phyloP scores from a whole-genome alignment of 1,140 invertebrate genomes.

The Phenacoccus solenopsis region DNA sequence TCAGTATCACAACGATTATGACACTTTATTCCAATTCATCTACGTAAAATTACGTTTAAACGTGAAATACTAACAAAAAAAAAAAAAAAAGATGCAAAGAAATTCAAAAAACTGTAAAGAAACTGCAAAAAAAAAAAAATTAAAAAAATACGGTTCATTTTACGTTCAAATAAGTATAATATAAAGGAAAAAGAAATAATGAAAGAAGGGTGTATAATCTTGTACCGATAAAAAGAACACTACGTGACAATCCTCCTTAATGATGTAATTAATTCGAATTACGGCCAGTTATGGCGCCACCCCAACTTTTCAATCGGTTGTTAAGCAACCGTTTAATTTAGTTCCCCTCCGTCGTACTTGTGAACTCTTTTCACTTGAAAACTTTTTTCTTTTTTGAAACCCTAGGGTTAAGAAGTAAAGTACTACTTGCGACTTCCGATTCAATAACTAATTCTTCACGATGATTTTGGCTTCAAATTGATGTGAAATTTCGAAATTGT shows the following conservation, averaged over 20 bases:
- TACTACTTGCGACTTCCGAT: conserved; percentile 13
- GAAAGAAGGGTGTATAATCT: conserved; percentile 11
- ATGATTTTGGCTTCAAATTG: neutral
- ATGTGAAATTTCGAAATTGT: neutral
- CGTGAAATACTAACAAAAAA: neutral
- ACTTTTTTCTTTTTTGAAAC: conserved; percentile 7
- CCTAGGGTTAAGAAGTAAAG: neutral
- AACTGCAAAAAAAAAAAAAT: neutral
- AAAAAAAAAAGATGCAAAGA: neutral
- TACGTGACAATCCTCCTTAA: conserved; percentile 16
- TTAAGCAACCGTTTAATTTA: conserved; percentile 18
- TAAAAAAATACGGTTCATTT: conserved; percentile 7
- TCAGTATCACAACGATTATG: too few species aligned
- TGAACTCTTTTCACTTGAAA: neutral
- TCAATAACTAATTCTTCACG: conserved; percentile 9
- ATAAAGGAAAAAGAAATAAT: neutral
- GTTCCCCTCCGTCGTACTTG: conserved; percentile 3
- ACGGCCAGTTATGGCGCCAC: conserved; percentile 7
- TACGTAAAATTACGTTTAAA: neutral
- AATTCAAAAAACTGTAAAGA: neutral
- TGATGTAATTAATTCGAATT: conserved; percentile 18
- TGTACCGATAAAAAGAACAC: conserved; percentile 12
- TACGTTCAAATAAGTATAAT: conserved; percentile 17
- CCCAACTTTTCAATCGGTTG: conserved; percentile 14
- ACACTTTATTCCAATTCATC: neutral